Evolutionary conservation across 2,888 invertebrate genomes (phyloP).

Genomic region (Amphipyra berbera): DNA sequence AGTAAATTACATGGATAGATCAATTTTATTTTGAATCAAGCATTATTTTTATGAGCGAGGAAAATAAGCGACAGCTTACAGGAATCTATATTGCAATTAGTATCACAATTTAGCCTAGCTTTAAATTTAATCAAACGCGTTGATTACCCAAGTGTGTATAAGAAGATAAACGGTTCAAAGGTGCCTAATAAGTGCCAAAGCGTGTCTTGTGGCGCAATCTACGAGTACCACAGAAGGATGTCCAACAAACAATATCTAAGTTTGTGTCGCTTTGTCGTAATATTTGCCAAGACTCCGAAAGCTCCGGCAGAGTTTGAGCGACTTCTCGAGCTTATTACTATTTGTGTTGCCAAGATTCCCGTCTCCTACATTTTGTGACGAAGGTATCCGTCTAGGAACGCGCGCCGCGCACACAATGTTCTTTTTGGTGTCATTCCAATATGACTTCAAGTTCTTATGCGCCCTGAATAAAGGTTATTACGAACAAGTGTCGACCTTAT

Average conservation of each 20-base stretch:
- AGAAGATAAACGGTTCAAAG: constrained; percentile 27
- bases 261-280: constrained; percentile 82
- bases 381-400: constrained; percentile 48
- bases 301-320: constrained; percentile 75
- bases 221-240: constrained; percentile 69
- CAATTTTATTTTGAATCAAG: constrained; percentile 11
- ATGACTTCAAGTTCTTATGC: constrained; percentile 12
- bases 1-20: constrained; percentile 9
- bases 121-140: not conserved
- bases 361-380: constrained; percentile 66
- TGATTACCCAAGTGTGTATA: not conserved
- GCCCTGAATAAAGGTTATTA: constrained; percentile 1
- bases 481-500: not conserved
- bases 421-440: constrained; percentile 23
- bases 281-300: constrained; percentile 81
- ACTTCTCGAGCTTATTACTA: constrained; percentile 85
- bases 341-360: constrained; percentile 81
- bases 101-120: not conserved
- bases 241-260: constrained; percentile 84
- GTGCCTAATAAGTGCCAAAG: constrained; percentile 40
- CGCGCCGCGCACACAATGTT: constrained; percentile 11
- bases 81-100: constrained; percentile 1
- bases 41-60: constrained; percentile 14
- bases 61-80: not conserved
- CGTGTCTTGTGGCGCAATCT: constrained; percentile 59